A percentile compares a stretch with the other conserved stretches of the same genome.
phyloP scores from a whole-genome alignment of 2,113 vertebrate genomes.

The Prionailurus bengalensis region DNA sequence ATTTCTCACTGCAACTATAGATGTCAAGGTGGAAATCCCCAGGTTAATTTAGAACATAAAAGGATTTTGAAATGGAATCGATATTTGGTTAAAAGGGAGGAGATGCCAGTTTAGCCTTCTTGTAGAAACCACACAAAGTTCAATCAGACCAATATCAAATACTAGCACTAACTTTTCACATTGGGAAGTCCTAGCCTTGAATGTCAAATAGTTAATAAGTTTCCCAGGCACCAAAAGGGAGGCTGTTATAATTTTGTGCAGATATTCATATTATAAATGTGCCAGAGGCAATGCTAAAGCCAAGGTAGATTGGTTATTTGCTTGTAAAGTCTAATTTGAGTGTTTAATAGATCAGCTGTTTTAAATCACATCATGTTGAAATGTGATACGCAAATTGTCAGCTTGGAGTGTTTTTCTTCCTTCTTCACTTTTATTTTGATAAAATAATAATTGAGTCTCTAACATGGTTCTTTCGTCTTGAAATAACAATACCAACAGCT shows the following conservation, averaged over 20 bases:
- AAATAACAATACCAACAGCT: not conserved
- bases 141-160: conserved; percentile 46
- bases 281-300: conserved; percentile 58
- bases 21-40: conserved; percentile 66
- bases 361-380: conserved; percentile 82
- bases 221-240: conserved; percentile 51
- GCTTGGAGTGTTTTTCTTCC: conserved; percentile 57
- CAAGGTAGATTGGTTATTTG: conserved; percentile 70
- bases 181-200: conserved; percentile 52
- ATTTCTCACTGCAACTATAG: conserved; percentile 76
- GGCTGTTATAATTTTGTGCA: conserved; percentile 63
- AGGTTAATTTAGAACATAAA: conserved; percentile 48
- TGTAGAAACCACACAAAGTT: conserved; percentile 44
- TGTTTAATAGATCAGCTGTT: conserved; percentile 75
- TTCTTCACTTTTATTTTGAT: conserved; percentile 72
- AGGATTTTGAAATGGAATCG: not conserved
- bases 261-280: conserved; percentile 65
- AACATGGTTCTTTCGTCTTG: not conserved
- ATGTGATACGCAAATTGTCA: conserved; percentile 74
- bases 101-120: conserved; percentile 48
- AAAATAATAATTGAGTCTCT: conserved; percentile 72
- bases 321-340: conserved; percentile 70
- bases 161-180: not conserved
- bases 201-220: conserved; percentile 69
- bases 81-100: conserved; percentile 67